Base-by-base conservation (phyloP, 2,888 invertebrate species). In the Thysanoteuthis rhombus region DNA sequence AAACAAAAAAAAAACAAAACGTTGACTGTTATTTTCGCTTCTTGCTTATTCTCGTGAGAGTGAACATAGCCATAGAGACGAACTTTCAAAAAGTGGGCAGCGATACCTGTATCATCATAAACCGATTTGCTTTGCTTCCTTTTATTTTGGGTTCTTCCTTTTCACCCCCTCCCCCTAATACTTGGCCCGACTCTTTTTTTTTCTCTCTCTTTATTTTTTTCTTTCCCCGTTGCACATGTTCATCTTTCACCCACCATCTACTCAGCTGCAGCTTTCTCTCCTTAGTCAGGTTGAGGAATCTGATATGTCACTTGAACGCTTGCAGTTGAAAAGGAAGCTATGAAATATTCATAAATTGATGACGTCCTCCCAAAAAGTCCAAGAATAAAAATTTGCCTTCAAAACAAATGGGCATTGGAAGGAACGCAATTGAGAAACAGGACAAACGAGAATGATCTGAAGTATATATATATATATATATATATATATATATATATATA, bases 391-490 rank as follows among this genome's bases (percentile, higher is more conserved):
- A 75, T n/a, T 75, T 75, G 75, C 75, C 75, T n/a, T n/a, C n/a
- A 75, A 75, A 75, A 75, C 75, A 75, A n/a, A 75, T 75, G 75
- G 36, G 75, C n/a, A n/a, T 75, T 36, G 36, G n/a, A 75, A 75
- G n/a, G 36, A n/a, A 75, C 36, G 75, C 3, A n/a, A 75, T 75
- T 75, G n/a, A 36, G n/a, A 75, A 75, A 75, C 75, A 19, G 75
- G n/a, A n/a, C n/a, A n/a, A n/a, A n/a, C n/a, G 75, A n/a, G 36
- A 12, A 75, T 16, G n/a, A 19, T n/a, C 8, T 1, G n/a, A 12
- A n/a, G n/a, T n/a, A n/a, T n/a, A n/a, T 75, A 75, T 75, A 75
- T 75, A 75, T n/a, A 75, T 75, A 75, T 75, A 75, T 75, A 75
- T 75, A 75, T n/a, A 75, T 10, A 75, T 32, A 75, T 32, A 75